phyloP scores from a whole-genome alignment of 2,113 vertebrate species.

The Alectura lathami region DNA sequence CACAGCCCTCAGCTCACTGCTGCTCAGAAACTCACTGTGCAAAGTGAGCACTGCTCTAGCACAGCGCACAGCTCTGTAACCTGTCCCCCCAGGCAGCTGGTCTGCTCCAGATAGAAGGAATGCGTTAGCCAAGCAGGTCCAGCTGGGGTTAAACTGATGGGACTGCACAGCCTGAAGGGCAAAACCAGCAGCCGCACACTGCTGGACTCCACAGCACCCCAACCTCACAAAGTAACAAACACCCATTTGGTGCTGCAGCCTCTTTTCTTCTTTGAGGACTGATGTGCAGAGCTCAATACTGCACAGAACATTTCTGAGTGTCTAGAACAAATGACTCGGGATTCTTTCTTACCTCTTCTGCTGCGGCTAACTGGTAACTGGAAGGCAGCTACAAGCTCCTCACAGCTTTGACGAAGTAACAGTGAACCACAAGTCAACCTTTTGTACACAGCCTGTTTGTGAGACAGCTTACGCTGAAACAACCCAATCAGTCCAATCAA shows the following conservation, averaged over 20 bases:
- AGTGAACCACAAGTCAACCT: not conserved
- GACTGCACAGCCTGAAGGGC: not conserved
- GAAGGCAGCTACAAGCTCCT: not conserved
- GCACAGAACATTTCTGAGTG: not conserved
- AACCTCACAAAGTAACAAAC: not conserved
- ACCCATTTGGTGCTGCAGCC: not conserved
- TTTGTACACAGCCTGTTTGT: not conserved
- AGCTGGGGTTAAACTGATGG: not conserved
- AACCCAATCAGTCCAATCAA: not conserved
- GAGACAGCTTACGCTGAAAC: not conserved
- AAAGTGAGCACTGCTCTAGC: fast-evolving
- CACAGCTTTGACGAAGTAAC: not conserved
- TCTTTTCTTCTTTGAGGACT: not conserved
- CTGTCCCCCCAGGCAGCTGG: fast-evolving
- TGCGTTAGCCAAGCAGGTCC: fast-evolving
- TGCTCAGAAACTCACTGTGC: not conserved
- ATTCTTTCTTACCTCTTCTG: not conserved
- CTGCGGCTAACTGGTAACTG: not conserved
- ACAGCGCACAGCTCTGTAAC: fast-evolving
- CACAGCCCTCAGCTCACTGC: not conserved
- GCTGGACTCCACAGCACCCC: not conserved
- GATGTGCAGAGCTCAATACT: not conserved
- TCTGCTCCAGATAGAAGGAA: not conserved
- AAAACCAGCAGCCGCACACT: not conserved
- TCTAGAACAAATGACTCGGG: not conserved